Conservation (phyloP, 2,113 vertebrate species). For the Panthera tigris region DNA sequence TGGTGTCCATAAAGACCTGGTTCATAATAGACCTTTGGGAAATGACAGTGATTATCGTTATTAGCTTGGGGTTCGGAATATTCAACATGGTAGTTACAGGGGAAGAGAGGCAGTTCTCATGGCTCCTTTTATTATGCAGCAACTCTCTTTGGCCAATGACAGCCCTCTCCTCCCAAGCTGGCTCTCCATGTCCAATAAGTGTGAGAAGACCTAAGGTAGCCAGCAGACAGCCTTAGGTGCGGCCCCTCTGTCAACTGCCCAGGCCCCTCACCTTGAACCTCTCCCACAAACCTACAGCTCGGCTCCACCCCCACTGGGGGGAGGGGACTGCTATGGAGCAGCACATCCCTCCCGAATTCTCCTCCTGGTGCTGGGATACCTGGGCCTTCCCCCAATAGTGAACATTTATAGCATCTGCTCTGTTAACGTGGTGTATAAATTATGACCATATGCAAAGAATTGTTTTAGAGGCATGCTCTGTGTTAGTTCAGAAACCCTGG, state of each 20-base stretch:
- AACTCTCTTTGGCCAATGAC: background rate
- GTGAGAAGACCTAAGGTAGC: background rate
- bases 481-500: slow-evolving; percentile 78
- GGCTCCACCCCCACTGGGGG: background rate
- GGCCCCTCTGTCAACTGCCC: background rate
- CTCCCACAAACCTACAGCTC: background rate
- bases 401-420: slow-evolving; percentile 69
- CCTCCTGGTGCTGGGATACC: slow-evolving; percentile 53
- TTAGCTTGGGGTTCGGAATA: background rate
- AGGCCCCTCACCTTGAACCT: background rate
- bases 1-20: background rate
- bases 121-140: background rate
- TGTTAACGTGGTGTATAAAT: slow-evolving; percentile 68
- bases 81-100: background rate
- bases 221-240: background rate
- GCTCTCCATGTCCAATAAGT: background rate
- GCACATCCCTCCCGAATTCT: background rate
- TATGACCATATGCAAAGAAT: slow-evolving; percentile 64
- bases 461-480: slow-evolving; percentile 81
- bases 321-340: background rate
- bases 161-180: background rate
- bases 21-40: background rate
- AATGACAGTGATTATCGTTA: background rate
- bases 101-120: background rate
- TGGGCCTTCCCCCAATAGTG: slow-evolving; percentile 50